Evolutionary conservation across 2,888 invertebrate genomes (phyloP).

Genomic region (Mellilla xanthometata): DNA sequence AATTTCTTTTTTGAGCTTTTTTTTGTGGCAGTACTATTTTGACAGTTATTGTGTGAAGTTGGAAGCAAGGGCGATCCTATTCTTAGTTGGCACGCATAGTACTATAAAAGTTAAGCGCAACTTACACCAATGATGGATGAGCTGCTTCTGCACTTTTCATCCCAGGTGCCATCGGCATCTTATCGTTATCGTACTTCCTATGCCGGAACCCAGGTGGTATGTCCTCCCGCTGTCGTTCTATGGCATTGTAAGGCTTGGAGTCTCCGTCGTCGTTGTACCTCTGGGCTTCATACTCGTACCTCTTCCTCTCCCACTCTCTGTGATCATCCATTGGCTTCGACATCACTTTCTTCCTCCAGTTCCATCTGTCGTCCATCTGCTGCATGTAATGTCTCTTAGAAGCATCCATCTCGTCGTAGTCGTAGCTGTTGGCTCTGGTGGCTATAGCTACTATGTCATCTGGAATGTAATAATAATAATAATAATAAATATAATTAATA

Average conservation of each 20-base stretch:
- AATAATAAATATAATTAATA: too few species aligned
- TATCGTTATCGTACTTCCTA: slow-evolving; percentile 56
- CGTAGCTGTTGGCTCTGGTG: slow-evolving; percentile 52
- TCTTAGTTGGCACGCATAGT: too few species aligned
- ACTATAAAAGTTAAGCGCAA: too few species aligned
- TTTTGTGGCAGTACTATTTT: too few species aligned
- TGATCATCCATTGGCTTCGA: slow-evolving; percentile 52
- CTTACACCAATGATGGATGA: slow-evolving; percentile 41
- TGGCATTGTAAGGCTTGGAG: slow-evolving; percentile 41
- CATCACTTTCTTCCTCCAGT: slow-evolving; percentile 65
- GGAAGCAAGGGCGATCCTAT: too few species aligned
- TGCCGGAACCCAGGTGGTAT: slow-evolving; percentile 41
- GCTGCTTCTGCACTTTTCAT: slow-evolving; percentile 52
- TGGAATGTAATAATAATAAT: slow-evolving; percentile 49
- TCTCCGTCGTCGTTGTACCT: slow-evolving; percentile 57
- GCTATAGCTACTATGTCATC: slow-evolving; percentile 61
- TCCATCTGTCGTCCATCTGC: slow-evolving; percentile 57
- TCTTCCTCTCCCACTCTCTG: slow-evolving; percentile 55
- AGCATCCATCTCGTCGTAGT: slow-evolving; percentile 62
- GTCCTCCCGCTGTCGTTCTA: slow-evolving; percentile 50
- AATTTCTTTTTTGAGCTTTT: too few species aligned
- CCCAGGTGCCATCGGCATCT: slow-evolving; percentile 38
- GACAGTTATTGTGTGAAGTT: too few species aligned
- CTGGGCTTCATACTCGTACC: slow-evolving; percentile 52
- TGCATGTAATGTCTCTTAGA: slow-evolving; percentile 54